These are phyloP conservation scores for Corythornis vintsioides DNA, from an alignment of 2,113 vertebrate genomes.

Conservation along the genomic window DNA sequence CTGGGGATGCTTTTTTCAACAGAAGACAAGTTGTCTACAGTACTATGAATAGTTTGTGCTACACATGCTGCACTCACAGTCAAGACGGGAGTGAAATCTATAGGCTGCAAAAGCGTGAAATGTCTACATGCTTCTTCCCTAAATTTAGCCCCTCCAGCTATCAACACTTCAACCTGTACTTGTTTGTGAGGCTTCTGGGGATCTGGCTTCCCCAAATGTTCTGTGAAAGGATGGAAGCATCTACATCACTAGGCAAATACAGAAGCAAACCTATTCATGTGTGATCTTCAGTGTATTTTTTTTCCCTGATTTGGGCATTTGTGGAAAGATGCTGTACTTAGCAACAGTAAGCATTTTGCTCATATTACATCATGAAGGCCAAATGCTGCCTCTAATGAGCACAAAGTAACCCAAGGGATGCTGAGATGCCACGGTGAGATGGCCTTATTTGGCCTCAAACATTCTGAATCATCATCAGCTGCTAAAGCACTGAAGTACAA, in stretches of 20 bases:
- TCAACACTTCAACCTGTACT: background rate
- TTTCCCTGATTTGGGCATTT: background rate
- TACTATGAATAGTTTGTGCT: conserved; percentile 51
- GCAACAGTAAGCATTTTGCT: background rate
- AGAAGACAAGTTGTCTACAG: background rate
- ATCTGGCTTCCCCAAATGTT: background rate
- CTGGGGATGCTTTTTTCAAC: background rate
- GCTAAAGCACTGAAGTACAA: background rate
- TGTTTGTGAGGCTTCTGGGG: background rate
- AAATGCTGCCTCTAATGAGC: background rate
- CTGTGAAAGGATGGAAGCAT: background rate
- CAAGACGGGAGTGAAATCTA: conserved; percentile 16
- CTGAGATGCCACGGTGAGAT: background rate
- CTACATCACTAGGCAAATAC: background rate
- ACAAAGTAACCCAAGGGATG: background rate
- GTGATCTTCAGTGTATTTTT: background rate
- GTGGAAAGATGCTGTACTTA: background rate
- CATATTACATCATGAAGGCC: background rate
- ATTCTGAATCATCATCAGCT: background rate
- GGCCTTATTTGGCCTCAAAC: background rate
- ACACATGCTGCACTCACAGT: conserved; percentile 31
- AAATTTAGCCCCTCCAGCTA: background rate
- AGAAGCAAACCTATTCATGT: background rate
- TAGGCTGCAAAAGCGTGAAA: background rate
- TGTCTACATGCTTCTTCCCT: background rate